Base-by-base conservation (phyloP, 2,888 invertebrate species). In the Rutpela maculata region DNA sequence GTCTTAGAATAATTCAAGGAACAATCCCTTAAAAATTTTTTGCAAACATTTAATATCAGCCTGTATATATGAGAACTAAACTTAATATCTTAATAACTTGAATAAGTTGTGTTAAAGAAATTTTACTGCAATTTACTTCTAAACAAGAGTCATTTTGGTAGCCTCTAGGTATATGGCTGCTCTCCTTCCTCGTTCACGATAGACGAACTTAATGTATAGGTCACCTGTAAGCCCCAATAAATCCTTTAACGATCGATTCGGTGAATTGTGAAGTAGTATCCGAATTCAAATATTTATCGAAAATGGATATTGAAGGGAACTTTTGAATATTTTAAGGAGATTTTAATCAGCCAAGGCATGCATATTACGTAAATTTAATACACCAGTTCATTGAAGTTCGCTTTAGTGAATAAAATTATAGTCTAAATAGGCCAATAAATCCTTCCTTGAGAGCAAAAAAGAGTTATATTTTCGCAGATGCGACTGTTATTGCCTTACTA, bases 341-440 rank as follows among this genome's bases (percentile, higher is more conserved):
- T 60, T 60, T 60, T 60, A 60, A 60, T 60, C 60, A 15, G 26
- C 60, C 12, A 10, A 26, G 60, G 17, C 19, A 57, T 17, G 57
- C 57, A 57, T 19, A 18, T 17, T 19, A 4, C 57, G 57, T 19
- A 19, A 57, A 57, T 60, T 60, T 60, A 26, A 60, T 60, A 60
- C 18, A 26, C 22, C 60, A 60, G 12, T 43, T 43, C 12, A 7
- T 43, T 4, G 15, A 43, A 43, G 12, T 12, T 12, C 43, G 12
- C 43, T 43, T 43, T 12, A 15, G 43, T 12, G 15, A 43, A 43
- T 43, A 43, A 43, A 6, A 43, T 12, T 12, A 43, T 2, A 43
- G 43, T 15, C 43, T 43, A 43, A 43, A 12, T 43, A 43, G 38
- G 38, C 43, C 43, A 43, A 43, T 43, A 43, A 43, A 43, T 43